Evolutionary conservation across 2,797 vertebrate species (phyloP), one percentile per base, ranked within the genome.

Genomic region (Pterois miles): DNA sequence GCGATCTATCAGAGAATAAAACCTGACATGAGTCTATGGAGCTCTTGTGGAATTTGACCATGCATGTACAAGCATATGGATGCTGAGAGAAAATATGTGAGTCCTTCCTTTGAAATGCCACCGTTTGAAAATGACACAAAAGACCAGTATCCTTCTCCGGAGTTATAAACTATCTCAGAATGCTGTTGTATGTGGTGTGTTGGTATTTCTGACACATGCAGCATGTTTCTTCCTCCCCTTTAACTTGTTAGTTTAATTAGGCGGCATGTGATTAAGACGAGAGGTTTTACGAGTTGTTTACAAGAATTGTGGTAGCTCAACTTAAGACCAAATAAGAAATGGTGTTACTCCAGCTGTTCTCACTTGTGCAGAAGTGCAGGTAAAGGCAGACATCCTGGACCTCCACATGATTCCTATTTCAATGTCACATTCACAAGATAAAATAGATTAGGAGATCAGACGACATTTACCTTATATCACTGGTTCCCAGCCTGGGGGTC

Each of bases 1-100:
- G 52, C 38, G n/a, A 79, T 58, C n/a, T 8, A 23, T 67, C 67
- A 13, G 22, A 36, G 77, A 71, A 65, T 71, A 29, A 27, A 73
- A 43, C n/a, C n/a, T 38, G 8, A 23, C 11, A 48, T 60, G 14
- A 14, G 31, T 60, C 33, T n/a, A 2, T 18, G 4, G 5, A 50
- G 20, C n/a, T 56, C 63, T 59, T 64, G n/a, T 38, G 31, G 52
- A 78, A 78, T 66, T 56, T 48, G 8, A 77, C 52, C 16, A n/a
- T 27, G 9, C 31, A 33, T 33, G 22, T 33, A 43, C 13, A 69
- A 5, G 18, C 14, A 33, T 13, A 56, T 74, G 22, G 14, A 43
- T 63, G n/a, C 40, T 12, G 5, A 6, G 27, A 33, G 66, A n/a
- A 25, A 80, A 46, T 9, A 60, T 54, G 9, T 38, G 38, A 57